Evolutionary conservation across 2,113 vertebrate species (phyloP).

Genomic region (Galemys pyrenaicus): DNA sequence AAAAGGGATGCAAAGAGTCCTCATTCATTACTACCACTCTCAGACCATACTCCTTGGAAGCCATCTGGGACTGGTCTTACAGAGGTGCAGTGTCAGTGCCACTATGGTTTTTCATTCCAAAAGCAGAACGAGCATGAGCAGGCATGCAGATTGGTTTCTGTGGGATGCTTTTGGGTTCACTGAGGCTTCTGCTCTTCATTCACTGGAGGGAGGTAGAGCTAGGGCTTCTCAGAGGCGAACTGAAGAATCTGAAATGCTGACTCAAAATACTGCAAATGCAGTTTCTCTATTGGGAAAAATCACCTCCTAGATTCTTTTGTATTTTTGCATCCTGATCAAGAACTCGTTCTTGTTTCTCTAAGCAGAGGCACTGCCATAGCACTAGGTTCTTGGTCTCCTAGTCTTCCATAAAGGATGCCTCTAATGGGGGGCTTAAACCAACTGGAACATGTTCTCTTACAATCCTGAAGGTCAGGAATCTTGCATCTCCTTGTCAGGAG

Average conservation of each 20-base stretch:
- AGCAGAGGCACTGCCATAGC: background rate
- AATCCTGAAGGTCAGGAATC: background rate
- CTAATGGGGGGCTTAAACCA: background rate
- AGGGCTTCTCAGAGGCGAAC: background rate
- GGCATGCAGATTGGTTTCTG: background rate
- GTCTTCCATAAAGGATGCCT: background rate
- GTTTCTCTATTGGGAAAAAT: background rate
- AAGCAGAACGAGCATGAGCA: background rate
- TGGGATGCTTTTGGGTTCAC: background rate
- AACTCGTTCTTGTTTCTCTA: background rate
- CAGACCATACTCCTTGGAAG: background rate
- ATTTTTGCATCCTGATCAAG: too few relatives aligned
- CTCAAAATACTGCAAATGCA: background rate
- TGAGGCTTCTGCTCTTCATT: background rate
- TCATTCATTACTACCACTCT: accelerated
- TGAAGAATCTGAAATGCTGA: background rate
- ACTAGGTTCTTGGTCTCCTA: background rate
- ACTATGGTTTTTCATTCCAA: accelerated
- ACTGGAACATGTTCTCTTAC: background rate
- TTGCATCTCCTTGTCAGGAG: background rate
- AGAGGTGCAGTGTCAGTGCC: accelerated
- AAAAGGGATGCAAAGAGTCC: background rate
- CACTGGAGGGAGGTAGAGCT: background rate
- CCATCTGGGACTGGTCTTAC: background rate
- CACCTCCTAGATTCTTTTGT: background rate